phyloP scores from a whole-genome alignment of 2,888 invertebrate genomes.

The Thysanoteuthis rhombus region DNA sequence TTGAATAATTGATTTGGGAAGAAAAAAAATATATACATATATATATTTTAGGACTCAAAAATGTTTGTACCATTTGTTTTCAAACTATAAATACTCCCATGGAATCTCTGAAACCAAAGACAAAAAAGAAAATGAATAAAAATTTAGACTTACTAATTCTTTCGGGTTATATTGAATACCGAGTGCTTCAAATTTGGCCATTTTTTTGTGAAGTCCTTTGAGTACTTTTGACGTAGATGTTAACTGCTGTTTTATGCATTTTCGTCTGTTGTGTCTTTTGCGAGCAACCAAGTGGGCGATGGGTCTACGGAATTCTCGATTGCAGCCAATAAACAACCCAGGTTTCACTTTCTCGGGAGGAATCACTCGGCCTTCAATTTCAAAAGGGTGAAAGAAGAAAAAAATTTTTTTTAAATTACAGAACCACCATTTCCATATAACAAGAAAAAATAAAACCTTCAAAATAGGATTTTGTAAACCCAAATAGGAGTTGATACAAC shows the following conservation, averaged over 20 bases:
- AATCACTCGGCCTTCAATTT: conserved; percentile 49
- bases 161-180: background rate
- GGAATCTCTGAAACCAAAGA: too few relatives aligned
- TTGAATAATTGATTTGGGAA: too few relatives aligned
- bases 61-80: too few relatives aligned
- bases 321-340: conserved; percentile 48
- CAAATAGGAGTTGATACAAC: too few relatives aligned
- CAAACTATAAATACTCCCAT: too few relatives aligned
- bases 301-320: conserved; percentile 40
- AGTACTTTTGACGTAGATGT: background rate
- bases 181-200: background rate
- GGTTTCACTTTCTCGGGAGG: conserved; percentile 50
- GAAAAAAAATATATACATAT: too few relatives aligned
- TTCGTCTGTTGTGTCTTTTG: conserved; percentile 43
- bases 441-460: too few relatives aligned
- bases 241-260: conserved; percentile 28
- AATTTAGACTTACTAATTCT: conserved; percentile 12
- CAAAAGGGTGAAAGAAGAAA: conserved; percentile 20
- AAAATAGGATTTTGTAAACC: too few relatives aligned
- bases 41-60: too few relatives aligned
- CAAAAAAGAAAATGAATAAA: background rate
- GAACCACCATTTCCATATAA: too few relatives aligned
- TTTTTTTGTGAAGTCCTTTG: background rate
- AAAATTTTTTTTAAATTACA: background rate
- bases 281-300: conserved; percentile 39